Evolutionary conservation across 2,797 vertebrate genomes (phyloP).

Genomic region (Margarornis squamiger): DNA sequence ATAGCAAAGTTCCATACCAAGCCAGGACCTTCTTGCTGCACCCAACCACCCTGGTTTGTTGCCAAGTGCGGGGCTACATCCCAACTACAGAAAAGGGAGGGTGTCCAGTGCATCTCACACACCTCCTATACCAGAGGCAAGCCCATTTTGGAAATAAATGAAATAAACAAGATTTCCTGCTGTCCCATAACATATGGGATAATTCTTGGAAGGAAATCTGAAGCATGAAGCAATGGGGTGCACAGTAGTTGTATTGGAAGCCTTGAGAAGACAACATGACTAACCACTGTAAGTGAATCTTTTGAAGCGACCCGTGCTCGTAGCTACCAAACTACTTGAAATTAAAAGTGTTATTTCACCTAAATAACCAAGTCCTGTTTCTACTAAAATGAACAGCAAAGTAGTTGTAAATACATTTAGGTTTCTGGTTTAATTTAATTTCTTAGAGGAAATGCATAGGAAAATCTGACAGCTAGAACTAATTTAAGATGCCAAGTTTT

Average conservation of each 20-base stretch:
- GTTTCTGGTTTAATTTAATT: neutral
- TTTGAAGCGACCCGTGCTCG: neutral
- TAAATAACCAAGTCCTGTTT: neutral
- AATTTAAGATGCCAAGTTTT: constrained; percentile 38
- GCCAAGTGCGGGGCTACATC: neutral
- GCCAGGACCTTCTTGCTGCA: neutral
- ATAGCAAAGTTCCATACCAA: neutral
- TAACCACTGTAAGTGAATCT: neutral
- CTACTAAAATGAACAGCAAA: neutral
- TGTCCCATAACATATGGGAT: neutral
- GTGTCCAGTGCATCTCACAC: neutral
- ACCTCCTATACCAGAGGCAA: neutral
- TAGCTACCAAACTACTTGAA: neutral
- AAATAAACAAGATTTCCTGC: neutral
- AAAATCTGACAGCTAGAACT: constrained; percentile 33
- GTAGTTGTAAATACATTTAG: neutral
- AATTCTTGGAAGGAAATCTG: neutral
- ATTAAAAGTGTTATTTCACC: neutral
- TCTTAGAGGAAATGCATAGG: neutral
- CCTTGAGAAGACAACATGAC: neutral
- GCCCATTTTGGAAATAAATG: neutral
- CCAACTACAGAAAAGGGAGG: neutral
- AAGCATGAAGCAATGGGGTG: neutral
- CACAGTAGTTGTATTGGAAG: neutral
- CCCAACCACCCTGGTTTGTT: neutral